A percentile compares a stretch with the other conserved stretches of the same genome.
These are phyloP conservation scores for Callinectes sapidus DNA, from an alignment of 2,888 invertebrate genomes.

Conservation along the genomic window DNA sequence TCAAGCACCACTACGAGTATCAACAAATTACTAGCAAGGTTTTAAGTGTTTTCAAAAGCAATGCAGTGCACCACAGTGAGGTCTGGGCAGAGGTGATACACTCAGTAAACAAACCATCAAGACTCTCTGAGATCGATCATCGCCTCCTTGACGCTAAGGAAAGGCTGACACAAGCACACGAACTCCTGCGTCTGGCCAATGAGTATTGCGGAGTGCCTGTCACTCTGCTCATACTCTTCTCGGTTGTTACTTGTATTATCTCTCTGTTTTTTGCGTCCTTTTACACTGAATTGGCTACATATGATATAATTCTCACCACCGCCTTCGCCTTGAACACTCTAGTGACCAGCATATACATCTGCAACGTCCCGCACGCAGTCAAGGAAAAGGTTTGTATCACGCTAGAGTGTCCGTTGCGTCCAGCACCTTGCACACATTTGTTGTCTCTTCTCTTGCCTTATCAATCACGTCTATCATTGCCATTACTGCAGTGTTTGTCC, in stretches of 20 bases:
- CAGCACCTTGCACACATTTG: not conserved
- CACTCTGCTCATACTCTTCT: constrained; percentile 10
- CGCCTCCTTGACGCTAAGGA: not conserved
- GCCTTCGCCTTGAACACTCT: not conserved
- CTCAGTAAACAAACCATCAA: not conserved
- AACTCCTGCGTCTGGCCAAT: not conserved
- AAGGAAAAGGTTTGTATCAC: not conserved
- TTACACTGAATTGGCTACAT: not conserved
- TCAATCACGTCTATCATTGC: not conserved
- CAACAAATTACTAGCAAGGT: not conserved
- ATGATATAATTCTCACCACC: too few relatives aligned
- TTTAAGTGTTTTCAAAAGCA: not conserved
- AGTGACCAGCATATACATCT: not conserved
- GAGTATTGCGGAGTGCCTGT: constrained; percentile 27
- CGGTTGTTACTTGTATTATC: constrained; percentile 16
- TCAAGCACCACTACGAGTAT: not conserved
- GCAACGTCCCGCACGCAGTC: not conserved
- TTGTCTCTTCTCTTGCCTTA: not conserved
- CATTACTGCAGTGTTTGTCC: not conserved
- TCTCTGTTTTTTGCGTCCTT: constrained; percentile 15
- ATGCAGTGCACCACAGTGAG: not conserved
- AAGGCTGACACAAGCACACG: not conserved
- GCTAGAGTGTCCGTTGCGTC: not conserved
- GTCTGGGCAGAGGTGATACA: not conserved
- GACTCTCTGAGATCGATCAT: not conserved